Base-by-base conservation (phyloP, 2,797 vertebrate genomes). In the Microcaecilia unicolor region DNA sequence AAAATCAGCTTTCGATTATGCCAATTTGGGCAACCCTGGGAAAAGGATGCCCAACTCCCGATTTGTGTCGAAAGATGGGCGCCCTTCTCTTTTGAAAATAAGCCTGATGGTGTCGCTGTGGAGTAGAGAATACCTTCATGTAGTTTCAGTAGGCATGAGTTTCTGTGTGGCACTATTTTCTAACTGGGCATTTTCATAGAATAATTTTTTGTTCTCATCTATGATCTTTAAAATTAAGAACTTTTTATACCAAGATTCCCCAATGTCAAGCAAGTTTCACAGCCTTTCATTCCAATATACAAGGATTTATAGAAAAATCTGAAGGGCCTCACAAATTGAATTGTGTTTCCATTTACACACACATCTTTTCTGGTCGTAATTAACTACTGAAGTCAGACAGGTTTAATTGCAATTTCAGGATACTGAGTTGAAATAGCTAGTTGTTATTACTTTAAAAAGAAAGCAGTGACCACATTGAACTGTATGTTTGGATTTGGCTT, bases 181-280 rank as follows among this genome's bases (percentile, higher is more conserved):
- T 61, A 45, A 55, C 49, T 56, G 55, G 70, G 50, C 54, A 34
- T 76, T 77, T 70, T 70, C 73, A 75, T 61, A 18, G 65, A 58
- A 57, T 35, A 54, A 44, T 72, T n/a, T n/a, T 65, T 44, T 67
- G 77, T 80, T 73, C 64, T 71, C 72, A 73, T 51, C 46, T 41
- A 33, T 26, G 51, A 50, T 58, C 55, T 55, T 66, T 66, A 61
- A 34, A 58, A 28, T 28, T 34, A 40, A 34, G 17, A 28, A 41
- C 33, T 65, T 62, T n/a, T 67, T 76, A 53, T 77, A 73, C 61
- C 67, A 67, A 46, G 50, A 38, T 32, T 58, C 74, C n/a, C n/a
- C 76, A 76, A 44, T 26, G 55, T 45, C 58, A 48, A 44, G n/a
- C 59, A 17, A 12, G 15, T 55, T 72, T 50, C 47, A 47, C 60